Conservation (phyloP, 1,140 invertebrate species). For the Drosophila jambulina region DNA sequence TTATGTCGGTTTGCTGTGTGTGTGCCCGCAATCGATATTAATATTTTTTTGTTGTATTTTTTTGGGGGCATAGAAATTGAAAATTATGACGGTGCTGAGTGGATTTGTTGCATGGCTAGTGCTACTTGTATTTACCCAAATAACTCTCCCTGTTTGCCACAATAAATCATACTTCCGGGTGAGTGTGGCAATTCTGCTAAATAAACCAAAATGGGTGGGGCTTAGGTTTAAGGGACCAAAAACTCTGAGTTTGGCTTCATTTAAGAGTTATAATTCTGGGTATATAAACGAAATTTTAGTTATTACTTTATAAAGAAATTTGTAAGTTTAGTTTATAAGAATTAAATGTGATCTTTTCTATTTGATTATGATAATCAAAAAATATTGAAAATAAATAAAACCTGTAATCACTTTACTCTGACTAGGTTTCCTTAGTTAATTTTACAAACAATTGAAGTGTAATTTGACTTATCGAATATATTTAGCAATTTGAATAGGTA, state of each 20-base stretch:
- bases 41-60: slow-evolving; percentile 51
- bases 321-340: too few relatives aligned
- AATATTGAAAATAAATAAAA: background rate
- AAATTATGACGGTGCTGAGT: slow-evolving; percentile 66
- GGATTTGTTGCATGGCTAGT: slow-evolving; percentile 35
- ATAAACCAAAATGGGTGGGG: background rate
- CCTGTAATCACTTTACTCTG: background rate
- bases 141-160: slow-evolving; percentile 17
- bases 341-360: background rate
- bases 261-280: background rate
- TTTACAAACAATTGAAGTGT: background rate
- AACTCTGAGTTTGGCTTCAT: background rate
- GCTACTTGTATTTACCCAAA: slow-evolving; percentile 14
- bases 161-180: slow-evolving; percentile 30
- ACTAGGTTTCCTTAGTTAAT: background rate
- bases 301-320: background rate
- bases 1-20: slow-evolving; percentile 37
- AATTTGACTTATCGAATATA: background rate
- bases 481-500: background rate
- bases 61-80: slow-evolving; percentile 69
- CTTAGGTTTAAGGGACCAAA: background rate
- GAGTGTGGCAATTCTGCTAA: background rate
- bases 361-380: background rate
- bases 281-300: accelerated
- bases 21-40: slow-evolving; percentile 72